Conservation (phyloP, 2,797 vertebrate genomes). For the Margarornis squamiger region DNA sequence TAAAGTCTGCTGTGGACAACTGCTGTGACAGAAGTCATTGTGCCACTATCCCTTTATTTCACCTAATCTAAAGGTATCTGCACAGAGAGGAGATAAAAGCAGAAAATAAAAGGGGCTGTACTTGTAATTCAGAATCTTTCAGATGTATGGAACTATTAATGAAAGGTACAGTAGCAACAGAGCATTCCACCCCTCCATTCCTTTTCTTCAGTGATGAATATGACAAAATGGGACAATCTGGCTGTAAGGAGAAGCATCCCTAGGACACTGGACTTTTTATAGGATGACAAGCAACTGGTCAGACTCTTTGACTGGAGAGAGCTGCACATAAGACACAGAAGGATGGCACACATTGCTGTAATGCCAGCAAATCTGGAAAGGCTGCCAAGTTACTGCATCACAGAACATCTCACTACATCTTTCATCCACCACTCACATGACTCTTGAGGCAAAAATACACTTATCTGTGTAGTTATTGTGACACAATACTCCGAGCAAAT, state of each 20-base stretch:
- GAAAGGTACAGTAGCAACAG: background rate
- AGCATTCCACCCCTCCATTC: background rate
- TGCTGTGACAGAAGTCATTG: background rate
- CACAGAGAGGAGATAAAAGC: rapidly evolving
- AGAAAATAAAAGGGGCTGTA: background rate
- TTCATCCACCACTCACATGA: background rate
- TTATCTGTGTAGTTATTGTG: rapidly evolving
- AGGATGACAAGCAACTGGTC: background rate
- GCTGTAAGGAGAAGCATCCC: background rate
- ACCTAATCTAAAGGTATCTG: background rate
- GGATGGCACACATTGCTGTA: background rate
- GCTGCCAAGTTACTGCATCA: background rate
- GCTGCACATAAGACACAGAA: background rate
- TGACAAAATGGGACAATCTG: background rate
- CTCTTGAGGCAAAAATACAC: background rate
- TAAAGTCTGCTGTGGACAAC: background rate
- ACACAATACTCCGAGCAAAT: background rate
- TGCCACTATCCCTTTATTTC: background rate
- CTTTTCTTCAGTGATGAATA: background rate
- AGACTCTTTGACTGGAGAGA: background rate
- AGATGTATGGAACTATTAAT: background rate
- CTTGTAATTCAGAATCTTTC: background rate
- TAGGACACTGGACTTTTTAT: background rate
- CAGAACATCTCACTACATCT: background rate
- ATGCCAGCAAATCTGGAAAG: slow-evolving; percentile 1